phyloP scores from a whole-genome alignment of 2,888 invertebrate genomes.

The Pseudococcus viburni region DNA sequence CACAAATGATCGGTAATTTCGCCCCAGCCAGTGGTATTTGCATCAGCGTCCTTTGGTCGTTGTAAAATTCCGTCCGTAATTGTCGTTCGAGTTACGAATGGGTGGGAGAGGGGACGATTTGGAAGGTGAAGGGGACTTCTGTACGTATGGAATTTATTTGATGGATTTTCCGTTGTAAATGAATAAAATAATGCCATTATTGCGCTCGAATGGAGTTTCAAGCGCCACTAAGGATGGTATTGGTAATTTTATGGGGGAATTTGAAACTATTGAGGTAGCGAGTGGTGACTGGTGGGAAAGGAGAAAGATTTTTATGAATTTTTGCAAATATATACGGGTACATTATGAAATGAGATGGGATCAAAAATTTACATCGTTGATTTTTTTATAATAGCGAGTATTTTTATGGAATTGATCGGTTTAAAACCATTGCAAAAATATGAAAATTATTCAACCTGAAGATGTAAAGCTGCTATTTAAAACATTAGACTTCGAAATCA shows the following conservation, averaged over 20 bases:
- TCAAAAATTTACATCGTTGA: no score
- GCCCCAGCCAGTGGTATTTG: not conserved
- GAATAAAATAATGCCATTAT: not conserved
- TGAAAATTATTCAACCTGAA: no score
- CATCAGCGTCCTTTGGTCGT: not conserved
- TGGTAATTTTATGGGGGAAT: not conserved
- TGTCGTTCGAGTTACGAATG: not conserved
- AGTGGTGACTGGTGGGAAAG: no score
- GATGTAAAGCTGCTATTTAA: no score
- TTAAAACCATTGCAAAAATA: no score
- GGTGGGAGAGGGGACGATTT: not conserved
- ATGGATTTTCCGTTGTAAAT: slow-evolving; percentile 14
- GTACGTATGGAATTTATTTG: not conserved
- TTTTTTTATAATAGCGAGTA: no score
- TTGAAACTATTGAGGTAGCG: not conserved
- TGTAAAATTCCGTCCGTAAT: slow-evolving; percentile 8
- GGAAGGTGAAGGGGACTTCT: not conserved
- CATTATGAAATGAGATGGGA: no score
- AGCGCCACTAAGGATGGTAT: not conserved
- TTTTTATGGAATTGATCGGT: no score
- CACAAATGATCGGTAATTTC: slow-evolving; percentile 47
- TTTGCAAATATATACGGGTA: no score
- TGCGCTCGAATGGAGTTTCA: not conserved
- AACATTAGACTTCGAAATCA: no score
- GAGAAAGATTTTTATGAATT: no score